Percentiles rank a stretch among this genome's conserved stretches.
phyloP scores from a whole-genome alignment of 2,113 vertebrate species.

The Rousettus leschenaultii region DNA sequence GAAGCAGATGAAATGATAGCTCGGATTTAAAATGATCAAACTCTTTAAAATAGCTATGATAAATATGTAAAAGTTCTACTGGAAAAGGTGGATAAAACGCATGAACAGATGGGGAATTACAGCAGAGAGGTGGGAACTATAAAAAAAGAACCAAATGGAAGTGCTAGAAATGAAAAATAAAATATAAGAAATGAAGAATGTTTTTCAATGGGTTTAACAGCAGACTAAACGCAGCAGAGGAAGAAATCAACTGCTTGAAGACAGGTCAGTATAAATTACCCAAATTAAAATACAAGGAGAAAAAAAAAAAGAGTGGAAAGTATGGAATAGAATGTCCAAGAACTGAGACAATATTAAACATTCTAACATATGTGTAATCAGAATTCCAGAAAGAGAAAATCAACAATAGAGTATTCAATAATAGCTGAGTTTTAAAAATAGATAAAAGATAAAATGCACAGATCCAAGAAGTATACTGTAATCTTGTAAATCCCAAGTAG shows the following conservation, averaged over 20 bases:
- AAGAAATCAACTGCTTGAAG: neutral
- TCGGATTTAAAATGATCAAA: neutral
- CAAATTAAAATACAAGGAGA: neutral
- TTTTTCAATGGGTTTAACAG: neutral
- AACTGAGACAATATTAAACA: neutral
- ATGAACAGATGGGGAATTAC: conserved; percentile 11
- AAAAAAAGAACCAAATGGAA: neutral
- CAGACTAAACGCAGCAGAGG: neutral
- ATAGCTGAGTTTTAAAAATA: conserved; percentile 26
- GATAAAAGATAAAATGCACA: neutral
- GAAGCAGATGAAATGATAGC: neutral
- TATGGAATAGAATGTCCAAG: neutral
- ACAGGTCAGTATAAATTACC: neutral
- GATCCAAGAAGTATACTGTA: neutral
- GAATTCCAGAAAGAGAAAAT: neutral
- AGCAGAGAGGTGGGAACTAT: neutral
- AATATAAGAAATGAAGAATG: neutral
- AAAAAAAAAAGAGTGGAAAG: neutral
- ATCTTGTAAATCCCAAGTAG: neutral
- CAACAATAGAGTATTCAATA: neutral
- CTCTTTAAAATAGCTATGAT: neutral
- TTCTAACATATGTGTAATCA: neutral
- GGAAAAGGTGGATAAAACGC: neutral
- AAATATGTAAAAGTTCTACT: neutral
- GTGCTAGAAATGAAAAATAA: conserved; percentile 10